Percentiles rank a stretch among this genome's conserved stretches.
Conservation (phyloP, 2,888 invertebrate species). For the Myopa tessellatipennis region DNA sequence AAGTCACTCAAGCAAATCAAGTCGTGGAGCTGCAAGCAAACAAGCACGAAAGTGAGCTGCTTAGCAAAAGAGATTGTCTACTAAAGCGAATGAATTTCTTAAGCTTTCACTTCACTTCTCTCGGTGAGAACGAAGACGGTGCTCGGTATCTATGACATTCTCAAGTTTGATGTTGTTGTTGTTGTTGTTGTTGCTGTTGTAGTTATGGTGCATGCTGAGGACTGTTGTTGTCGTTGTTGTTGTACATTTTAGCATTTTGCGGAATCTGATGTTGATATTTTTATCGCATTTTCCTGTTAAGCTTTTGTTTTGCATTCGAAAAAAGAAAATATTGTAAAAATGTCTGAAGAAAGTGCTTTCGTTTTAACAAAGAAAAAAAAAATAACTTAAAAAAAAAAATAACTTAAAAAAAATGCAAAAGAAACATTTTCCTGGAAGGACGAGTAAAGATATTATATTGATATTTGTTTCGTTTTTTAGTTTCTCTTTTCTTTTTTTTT, state of each 20-base stretch:
- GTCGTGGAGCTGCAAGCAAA: slow-evolving; percentile 5
- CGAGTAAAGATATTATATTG: too few relatives aligned
- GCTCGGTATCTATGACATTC: not conserved
- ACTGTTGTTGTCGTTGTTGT: not conserved
- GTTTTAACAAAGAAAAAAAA: too few relatives aligned
- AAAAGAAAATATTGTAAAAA: too few relatives aligned
- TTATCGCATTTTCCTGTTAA: slow-evolving; percentile 32
- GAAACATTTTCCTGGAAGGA: too few relatives aligned
- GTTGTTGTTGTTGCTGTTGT: not conserved
- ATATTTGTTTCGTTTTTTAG: too few relatives aligned
- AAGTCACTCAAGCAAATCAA: slow-evolving; percentile 6
- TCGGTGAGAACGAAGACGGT: not conserved
- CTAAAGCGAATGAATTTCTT: slow-evolving; percentile 14
- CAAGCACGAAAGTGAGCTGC: not conserved
- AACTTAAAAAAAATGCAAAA: too few relatives aligned
- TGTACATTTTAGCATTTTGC: not conserved
- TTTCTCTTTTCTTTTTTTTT: not conserved
- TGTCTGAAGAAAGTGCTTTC: too few relatives aligned
- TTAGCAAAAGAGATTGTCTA: not conserved
- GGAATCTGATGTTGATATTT: slow-evolving; percentile 33
- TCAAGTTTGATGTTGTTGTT: slow-evolving; percentile 5
- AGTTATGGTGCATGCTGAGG: too few relatives aligned
- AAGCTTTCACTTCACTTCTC: slow-evolving; percentile 1
- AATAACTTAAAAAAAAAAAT: too few relatives aligned
- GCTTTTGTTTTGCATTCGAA: not conserved